Evolutionary conservation across 2,797 vertebrate genomes (phyloP).

Genomic region (Pipistrellus nathusii): DNA sequence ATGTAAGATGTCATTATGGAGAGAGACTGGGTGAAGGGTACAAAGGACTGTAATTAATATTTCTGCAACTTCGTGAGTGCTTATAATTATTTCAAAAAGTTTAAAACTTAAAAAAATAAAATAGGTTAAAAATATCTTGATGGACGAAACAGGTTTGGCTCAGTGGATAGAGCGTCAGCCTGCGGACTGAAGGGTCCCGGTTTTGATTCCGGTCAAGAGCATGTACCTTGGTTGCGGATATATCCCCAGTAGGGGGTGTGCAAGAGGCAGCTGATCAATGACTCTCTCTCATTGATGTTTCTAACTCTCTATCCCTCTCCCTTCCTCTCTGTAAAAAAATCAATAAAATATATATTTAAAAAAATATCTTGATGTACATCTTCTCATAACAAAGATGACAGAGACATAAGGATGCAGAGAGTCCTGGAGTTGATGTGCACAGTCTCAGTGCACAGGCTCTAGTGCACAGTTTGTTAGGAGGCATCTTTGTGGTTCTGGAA

Average conservation of each 20-base stretch:
- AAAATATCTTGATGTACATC: not conserved
- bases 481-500: not conserved
- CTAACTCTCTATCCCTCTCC: too few relatives aligned
- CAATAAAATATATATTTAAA: not conserved
- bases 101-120: not conserved
- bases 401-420: not conserved
- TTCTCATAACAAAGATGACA: not conserved
- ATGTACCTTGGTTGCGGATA: too few relatives aligned
- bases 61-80: not conserved
- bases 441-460: not conserved
- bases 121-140: not conserved
- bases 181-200: too few relatives aligned
- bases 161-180: too few relatives aligned
- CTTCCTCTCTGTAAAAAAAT: too few relatives aligned
- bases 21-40: not conserved
- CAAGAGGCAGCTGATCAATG: too few relatives aligned
- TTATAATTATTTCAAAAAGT: not conserved
- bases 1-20: not conserved
- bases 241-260: too few relatives aligned
- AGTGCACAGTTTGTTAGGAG: not conserved
- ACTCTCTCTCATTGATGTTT: too few relatives aligned
- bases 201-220: too few relatives aligned
- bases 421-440: not conserved
- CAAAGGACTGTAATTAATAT: not conserved
- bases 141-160: too few relatives aligned